Evolutionary conservation across 2,113 vertebrate species (phyloP), one percentile per base, ranked within the genome.

Genomic region (Syngnathoides biaculeatus): DNA sequence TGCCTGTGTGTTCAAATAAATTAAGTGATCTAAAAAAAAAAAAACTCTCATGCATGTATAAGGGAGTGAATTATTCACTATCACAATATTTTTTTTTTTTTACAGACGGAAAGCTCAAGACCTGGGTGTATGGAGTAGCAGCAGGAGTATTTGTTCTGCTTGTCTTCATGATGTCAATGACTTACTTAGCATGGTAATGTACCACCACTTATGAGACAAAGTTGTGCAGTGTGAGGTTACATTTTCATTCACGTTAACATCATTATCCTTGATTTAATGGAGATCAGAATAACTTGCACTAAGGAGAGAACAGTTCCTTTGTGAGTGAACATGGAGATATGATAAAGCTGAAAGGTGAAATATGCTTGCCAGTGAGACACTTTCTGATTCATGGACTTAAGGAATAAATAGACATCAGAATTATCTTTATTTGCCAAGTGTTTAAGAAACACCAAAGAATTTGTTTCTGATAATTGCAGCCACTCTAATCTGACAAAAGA

Each of bases 111-210:
- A 96, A 90, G 87, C 90, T 98, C 90, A 98, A 98, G 94, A 98
- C 96, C 71, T 99, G 97, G 97, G 97, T 99, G 82, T 99, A 98
- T 22, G 97, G 97, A 75, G 96, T 99, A 62, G 95, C 95, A 76
- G 96, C 96, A 26, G 97, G 96, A 89, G 96, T 93, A 39, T 94
- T 96, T 84, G 97, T 99, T 68, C 93, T 99, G 71, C 93, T 99
- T 69, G 88, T 98, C 87, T 99, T 99, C 88, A 94, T 99, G 71
- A 89, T 96, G 90, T 99, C 97, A 85, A 98, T 99, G 97, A 95
- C 95, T 77, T 99, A 98, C 91, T 92, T 99, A 93, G 97, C 97
- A 89, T 99, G 97, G 97, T 99, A 93, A 96, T 84, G 94, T 81
- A 69, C 65, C 85, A 2, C 14, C 67, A 64, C 14, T 11, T 40